Percentiles rank a stretch among this genome's conserved stretches.
Conservation (phyloP, 2,797 vertebrate species). For the Lagodon rhomboides region DNA sequence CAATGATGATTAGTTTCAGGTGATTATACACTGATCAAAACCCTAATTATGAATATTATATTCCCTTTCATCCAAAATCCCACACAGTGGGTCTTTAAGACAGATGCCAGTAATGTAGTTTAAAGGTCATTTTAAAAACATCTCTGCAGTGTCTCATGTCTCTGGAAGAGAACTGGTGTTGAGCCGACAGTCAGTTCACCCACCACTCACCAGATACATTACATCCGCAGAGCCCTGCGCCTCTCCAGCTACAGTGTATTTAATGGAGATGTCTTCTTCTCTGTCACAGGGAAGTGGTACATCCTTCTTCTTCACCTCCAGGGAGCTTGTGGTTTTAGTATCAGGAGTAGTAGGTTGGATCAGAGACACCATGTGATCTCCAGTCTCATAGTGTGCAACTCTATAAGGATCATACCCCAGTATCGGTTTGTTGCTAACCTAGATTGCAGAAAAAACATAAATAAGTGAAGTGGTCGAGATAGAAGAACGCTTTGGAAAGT, state of each 20-base stretch:
- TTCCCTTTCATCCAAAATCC: not conserved
- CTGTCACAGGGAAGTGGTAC: slow-evolving; percentile 61
- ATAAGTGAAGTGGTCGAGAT: not conserved
- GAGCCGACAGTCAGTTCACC: not conserved
- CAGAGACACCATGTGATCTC: not conserved
- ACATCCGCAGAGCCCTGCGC: slow-evolving; percentile 21
- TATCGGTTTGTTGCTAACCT: slow-evolving; percentile 38
- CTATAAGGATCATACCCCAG: fast-evolving
- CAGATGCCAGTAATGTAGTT: not conserved
- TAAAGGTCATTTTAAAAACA: not conserved
- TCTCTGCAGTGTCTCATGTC: not conserved
- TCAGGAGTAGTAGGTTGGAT: slow-evolving; percentile 38
- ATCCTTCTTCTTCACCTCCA: slow-evolving; percentile 59
- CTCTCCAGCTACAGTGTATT: slow-evolving; percentile 75
- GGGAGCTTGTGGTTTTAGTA: slow-evolving; percentile 65
- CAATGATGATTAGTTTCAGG: too few relatives aligned
- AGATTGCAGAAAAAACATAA: not conserved
- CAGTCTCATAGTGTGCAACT: not conserved
- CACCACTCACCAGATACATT: slow-evolving; percentile 4
- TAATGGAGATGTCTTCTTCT: slow-evolving; percentile 61
- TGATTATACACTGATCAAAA: too few relatives aligned
- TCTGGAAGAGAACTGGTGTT: not conserved
- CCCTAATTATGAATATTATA: too few relatives aligned
- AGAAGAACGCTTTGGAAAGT: not conserved
- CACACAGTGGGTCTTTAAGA: not conserved